Percentiles rank a stretch among this genome's conserved stretches.
Evolutionary conservation across 2,113 vertebrate species (phyloP).

Genomic region (Laterallus jamaicensis): DNA sequence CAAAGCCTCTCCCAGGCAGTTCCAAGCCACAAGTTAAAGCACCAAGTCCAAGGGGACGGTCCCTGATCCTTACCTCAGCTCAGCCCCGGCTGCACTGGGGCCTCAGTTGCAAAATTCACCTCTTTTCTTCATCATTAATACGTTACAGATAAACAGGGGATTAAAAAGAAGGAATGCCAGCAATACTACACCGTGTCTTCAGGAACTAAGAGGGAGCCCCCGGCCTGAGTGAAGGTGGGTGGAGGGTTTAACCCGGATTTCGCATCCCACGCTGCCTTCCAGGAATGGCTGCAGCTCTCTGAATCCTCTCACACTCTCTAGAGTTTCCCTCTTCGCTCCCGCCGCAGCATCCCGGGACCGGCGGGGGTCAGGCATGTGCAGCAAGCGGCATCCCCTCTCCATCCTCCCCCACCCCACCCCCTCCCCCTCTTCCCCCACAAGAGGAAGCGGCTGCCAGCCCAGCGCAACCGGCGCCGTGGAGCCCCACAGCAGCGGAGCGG

Average conservation of each 20-base stretch:
- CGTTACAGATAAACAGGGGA: background rate
- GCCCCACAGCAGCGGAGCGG: background rate
- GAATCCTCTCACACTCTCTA: background rate
- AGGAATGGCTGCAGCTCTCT: accelerated
- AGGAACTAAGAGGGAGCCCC: accelerated
- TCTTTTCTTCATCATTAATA: background rate
- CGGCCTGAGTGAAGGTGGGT: accelerated
- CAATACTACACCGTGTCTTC: background rate
- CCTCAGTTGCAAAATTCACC: background rate
- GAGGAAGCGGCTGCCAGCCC: background rate
- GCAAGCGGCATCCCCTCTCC: no score
- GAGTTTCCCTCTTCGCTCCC: no score
- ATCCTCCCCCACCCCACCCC: no score
- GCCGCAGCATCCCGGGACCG: background rate
- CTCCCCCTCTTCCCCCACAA: background rate
- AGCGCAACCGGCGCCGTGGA: background rate
- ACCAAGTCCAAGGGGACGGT: background rate
- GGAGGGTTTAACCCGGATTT: accelerated
- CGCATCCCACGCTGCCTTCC: background rate
- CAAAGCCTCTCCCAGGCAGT: background rate
- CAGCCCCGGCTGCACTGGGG: background rate
- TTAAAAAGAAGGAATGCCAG: background rate
- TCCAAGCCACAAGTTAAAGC: no score
- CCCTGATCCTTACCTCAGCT: background rate
- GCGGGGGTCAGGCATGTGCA: background rate